phyloP scores from a whole-genome alignment of 2,113 vertebrate species.

The Lepisosteus oculatus region DNA sequence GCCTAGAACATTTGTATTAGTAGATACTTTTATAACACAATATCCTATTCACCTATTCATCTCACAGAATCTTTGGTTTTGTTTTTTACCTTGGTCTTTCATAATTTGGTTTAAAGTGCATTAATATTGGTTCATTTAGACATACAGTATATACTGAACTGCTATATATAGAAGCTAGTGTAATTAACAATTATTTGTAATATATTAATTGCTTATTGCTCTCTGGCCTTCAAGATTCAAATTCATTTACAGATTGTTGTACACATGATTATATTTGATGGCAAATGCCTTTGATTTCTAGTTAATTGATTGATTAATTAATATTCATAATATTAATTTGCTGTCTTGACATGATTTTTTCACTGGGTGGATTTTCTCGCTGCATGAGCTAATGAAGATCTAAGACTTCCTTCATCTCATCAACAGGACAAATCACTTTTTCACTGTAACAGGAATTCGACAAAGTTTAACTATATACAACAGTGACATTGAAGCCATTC shows the following conservation, averaged over 20 bases:
- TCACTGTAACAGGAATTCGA: background rate
- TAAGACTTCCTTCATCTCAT: background rate
- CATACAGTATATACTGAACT: no score
- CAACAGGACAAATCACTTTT: background rate
- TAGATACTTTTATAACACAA: no score
- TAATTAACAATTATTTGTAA: background rate
- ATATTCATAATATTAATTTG: background rate
- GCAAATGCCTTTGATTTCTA: background rate
- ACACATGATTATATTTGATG: background rate
- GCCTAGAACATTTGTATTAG: no score
- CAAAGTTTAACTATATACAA: slow-evolving; percentile 1
- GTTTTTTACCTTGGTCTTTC: no score
- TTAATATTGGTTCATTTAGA: no score
- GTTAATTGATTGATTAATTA: background rate
- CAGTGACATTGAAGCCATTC: background rate
- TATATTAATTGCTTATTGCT: background rate
- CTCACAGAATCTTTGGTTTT: no score
- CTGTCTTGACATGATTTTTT: background rate
- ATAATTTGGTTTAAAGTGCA: no score
- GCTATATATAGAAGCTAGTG: no score
- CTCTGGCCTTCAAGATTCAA: background rate
- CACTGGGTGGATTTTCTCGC: no score
- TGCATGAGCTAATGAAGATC: background rate
- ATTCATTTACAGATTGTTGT: background rate
- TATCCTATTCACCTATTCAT: no score